Conservation (phyloP, 1,140 invertebrate species). For the Oreohelix idahoensis region DNA sequence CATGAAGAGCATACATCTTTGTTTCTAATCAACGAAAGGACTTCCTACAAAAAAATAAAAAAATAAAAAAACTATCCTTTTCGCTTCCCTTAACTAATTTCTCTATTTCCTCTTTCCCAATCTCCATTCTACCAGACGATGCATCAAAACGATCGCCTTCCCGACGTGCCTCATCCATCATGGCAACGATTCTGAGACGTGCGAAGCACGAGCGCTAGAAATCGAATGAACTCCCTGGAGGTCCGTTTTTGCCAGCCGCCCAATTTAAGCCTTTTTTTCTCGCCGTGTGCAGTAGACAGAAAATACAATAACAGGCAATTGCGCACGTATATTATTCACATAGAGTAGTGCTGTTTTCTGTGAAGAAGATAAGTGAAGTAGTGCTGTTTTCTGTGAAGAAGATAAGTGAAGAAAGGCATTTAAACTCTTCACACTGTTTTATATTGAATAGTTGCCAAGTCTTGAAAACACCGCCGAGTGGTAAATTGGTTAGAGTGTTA, state of each 20-base stretch:
- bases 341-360: too few species aligned
- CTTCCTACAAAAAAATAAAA: too few species aligned
- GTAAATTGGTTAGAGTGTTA: too few species aligned
- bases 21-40: constrained; percentile 6
- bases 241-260: neutral
- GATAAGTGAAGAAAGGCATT: too few species aligned
- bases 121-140: neutral
- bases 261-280: neutral
- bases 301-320: too few species aligned
- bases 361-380: too few species aligned
- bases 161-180: constrained; percentile 10
- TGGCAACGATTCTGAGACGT: constrained; percentile 4
- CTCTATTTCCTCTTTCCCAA: neutral
- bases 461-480: too few species aligned
- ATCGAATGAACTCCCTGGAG: constrained; percentile 14
- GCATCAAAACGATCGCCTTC: constrained; percentile 3
- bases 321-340: too few species aligned
- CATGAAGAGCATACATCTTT: neutral
- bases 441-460: too few species aligned
- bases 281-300: neutral
- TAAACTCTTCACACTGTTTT: too few species aligned
- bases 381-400: too few species aligned
- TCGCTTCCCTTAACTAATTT: neutral
- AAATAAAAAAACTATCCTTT: neutral
- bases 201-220: neutral